A percentile compares a stretch with the other conserved stretches of the same genome.
phyloP scores from a whole-genome alignment of 53 echinoderm and acorn worm species.

The Actinopyga echinites region DNA sequence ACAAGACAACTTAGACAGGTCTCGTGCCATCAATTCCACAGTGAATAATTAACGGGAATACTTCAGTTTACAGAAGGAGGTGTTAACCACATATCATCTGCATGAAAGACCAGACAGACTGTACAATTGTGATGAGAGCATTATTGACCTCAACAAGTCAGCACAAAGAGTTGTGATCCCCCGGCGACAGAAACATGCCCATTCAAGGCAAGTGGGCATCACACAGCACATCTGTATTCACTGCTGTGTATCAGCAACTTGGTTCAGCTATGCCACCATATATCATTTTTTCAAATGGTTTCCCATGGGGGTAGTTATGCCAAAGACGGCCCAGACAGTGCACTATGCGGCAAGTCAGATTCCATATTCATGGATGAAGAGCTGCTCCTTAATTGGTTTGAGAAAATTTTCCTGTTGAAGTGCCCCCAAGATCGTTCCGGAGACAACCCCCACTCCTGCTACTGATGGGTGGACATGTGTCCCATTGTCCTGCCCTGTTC shows the following conservation, averaged over 20 bases:
- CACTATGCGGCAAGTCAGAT: slow-evolving; percentile 42
- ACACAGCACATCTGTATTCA: slow-evolving; percentile 40
- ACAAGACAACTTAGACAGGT: slow-evolving; percentile 29
- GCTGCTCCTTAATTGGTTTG: slow-evolving; percentile 39
- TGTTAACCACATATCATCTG: slow-evolving; percentile 6
- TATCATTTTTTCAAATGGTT: slow-evolving; percentile 25
- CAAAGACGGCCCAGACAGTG: slow-evolving; percentile 39
- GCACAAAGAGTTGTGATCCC: slow-evolving; percentile 46
- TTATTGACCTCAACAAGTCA: slow-evolving; percentile 54
- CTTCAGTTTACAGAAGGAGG: slow-evolving; percentile 39
- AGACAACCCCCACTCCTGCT: slow-evolving; percentile 32
- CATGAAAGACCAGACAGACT: slow-evolving; percentile 19
- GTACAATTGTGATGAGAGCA: slow-evolving; percentile 46
- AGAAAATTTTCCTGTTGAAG: slow-evolving; percentile 38
- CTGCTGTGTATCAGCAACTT: slow-evolving; percentile 44
- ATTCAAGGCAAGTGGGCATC: slow-evolving; percentile 20
- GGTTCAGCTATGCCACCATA: slow-evolving; percentile 48
- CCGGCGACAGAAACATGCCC: slow-evolving; percentile 21
- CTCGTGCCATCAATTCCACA: background rate
- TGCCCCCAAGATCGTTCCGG: slow-evolving; percentile 33
- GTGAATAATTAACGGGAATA: slow-evolving; percentile 36
- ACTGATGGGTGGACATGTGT: slow-evolving; percentile 42
- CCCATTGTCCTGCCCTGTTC: slow-evolving; percentile 7
- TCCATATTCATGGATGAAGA: slow-evolving; percentile 48
- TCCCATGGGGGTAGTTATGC: slow-evolving; percentile 34